Evolutionary conservation across 2,888 invertebrate genomes (phyloP).

Genomic region (Phaedon cochleariae): DNA sequence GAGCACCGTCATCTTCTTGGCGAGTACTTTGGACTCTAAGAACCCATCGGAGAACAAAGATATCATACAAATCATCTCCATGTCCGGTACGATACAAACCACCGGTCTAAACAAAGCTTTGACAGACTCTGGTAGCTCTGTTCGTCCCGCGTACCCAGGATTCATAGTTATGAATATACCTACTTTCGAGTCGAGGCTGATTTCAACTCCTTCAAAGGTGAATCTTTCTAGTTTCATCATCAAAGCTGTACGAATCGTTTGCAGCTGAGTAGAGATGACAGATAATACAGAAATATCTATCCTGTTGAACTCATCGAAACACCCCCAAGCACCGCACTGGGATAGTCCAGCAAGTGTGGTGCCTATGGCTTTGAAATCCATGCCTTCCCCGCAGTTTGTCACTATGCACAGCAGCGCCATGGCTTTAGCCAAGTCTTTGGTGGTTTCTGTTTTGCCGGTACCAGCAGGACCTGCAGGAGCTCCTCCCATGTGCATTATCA

Average conservation of each 20-base stretch:
- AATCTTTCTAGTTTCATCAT: constrained; percentile 79
- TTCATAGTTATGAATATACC: constrained; percentile 97
- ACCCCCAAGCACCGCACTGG: constrained; percentile 95
- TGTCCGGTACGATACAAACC: constrained; percentile 90
- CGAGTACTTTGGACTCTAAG: constrained; percentile 85
- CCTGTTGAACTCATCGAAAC: constrained; percentile 94
- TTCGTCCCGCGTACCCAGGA: constrained; percentile 91
- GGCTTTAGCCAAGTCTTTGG: constrained; percentile 91
- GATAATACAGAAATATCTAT: constrained; percentile 92
- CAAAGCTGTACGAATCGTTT: constrained; percentile 86
- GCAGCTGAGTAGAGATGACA: constrained; percentile 91
- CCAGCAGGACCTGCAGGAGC: constrained; percentile 88
- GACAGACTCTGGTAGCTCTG: constrained; percentile 91
- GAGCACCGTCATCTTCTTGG: constrained; percentile 93
- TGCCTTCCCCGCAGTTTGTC: constrained; percentile 93
- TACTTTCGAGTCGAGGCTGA: constrained; percentile 82
- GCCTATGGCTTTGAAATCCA: constrained; percentile 87
- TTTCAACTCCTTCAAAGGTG: constrained; percentile 73
- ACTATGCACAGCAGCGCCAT: constrained; percentile 83
- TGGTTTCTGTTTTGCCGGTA: constrained; percentile 92
- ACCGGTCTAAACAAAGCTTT: constrained; percentile 92
- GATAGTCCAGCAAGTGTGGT: constrained; percentile 80
- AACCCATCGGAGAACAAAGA: constrained; percentile 94
- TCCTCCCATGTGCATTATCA: constrained; percentile 90
- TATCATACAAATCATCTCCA: constrained; percentile 91